A percentile compares a stretch with the other conserved stretches of the same genome.
Evolutionary conservation across 2,888 invertebrate genomes (phyloP).

Genomic region (Anticlea derivata): DNA sequence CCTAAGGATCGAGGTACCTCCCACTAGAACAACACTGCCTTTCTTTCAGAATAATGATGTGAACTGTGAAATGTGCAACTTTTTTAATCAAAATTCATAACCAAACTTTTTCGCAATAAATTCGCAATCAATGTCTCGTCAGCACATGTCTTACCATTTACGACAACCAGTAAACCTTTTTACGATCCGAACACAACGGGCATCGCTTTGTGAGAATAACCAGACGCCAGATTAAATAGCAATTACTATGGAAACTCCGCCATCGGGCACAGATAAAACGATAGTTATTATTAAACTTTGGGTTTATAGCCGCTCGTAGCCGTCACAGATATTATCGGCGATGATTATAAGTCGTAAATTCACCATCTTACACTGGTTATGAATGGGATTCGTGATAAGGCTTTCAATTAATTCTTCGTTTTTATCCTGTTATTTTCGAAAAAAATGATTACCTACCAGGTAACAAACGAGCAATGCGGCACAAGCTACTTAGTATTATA

Average conservation of each 20-base stretch:
- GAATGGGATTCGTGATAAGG: constrained; percentile 10
- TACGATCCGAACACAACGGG: constrained; percentile 13
- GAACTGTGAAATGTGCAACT: not conserved
- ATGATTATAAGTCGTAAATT: constrained; percentile 39
- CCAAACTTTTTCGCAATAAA: constrained; percentile 1
- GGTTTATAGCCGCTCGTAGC: constrained; percentile 15
- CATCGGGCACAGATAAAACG: not conserved
- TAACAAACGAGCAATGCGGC: no score
- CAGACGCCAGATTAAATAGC: constrained; percentile 15
- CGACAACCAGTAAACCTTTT: constrained; percentile 20
- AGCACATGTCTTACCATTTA: constrained; percentile 23
- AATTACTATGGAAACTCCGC: constrained; percentile 7
- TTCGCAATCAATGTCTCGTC: constrained; percentile 11
- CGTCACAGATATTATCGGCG: constrained; percentile 28
- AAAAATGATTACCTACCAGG: not conserved
- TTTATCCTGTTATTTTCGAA: not conserved
- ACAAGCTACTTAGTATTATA: no score
- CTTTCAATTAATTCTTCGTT: constrained; percentile 8
- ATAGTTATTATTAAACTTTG: constrained; percentile 7
- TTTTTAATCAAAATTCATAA: constrained; percentile 5
- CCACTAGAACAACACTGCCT: no score
- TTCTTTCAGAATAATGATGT: no score
- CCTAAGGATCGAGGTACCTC: no score
- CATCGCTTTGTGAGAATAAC: constrained; percentile 16
- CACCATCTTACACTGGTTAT: constrained; percentile 26